A percentile compares a stretch with the other conserved stretches of the same genome.
These are phyloP conservation scores for Sanderia malayensis DNA, from an alignment of 30 jellyfish, hydroid and myxozoan species.

Conservation along the genomic window DNA sequence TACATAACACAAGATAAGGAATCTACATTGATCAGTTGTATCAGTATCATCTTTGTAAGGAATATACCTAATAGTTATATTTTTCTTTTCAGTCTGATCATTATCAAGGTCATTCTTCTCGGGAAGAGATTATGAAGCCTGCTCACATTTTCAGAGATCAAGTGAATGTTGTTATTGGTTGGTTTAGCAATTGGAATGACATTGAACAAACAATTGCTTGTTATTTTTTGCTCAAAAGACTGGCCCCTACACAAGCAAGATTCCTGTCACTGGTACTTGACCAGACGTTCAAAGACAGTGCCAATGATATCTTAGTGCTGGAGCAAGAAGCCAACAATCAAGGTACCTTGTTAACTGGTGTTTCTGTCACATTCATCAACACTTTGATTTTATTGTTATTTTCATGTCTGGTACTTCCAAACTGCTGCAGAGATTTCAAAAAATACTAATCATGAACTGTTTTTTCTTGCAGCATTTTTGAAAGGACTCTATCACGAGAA, in stretches of 20 bases:
- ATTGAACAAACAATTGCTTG: constrained; percentile 98
- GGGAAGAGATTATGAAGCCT: constrained; percentile 96
- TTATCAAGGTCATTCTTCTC: constrained; percentile 63
- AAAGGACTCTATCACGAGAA: constrained; percentile 82
- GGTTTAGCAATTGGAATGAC: constrained; percentile 99
- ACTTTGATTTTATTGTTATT: too few relatives aligned
- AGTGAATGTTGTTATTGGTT: constrained; percentile 87
- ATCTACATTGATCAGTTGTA: too few relatives aligned
- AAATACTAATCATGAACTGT: neutral
- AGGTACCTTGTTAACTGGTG: constrained; percentile 45
- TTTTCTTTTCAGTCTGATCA: constrained; percentile 73
- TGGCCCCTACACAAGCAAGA: constrained; percentile 97
- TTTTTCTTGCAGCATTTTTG: constrained; percentile 67
- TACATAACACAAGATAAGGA: too few relatives aligned
- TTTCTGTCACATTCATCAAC: neutral
- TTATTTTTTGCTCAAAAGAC: constrained; percentile 79
- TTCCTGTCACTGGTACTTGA: constrained; percentile 93
- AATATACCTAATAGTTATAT: neutral
- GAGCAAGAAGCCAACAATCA: constrained; percentile 94
- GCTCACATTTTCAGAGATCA: constrained; percentile 97
- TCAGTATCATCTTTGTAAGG: neutral
- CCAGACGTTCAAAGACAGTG: constrained; percentile 94
- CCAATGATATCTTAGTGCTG: constrained; percentile 78
- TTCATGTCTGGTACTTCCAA: too few relatives aligned
- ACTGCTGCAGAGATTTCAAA: too few relatives aligned